Evolutionary conservation across 2,888 invertebrate genomes (phyloP).

Genomic region (Papilio demoleus): DNA sequence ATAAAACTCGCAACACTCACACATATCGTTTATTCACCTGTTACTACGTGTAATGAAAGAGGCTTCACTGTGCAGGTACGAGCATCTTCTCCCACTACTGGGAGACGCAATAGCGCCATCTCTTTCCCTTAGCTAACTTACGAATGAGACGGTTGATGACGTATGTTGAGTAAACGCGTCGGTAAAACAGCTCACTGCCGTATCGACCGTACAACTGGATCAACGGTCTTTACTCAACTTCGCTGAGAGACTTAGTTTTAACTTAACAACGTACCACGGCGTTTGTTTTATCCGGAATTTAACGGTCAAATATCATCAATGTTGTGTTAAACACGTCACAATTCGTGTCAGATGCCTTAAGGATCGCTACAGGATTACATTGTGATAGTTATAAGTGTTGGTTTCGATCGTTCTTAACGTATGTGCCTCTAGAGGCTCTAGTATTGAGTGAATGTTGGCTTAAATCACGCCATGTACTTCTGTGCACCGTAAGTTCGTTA

Average conservation of each 20-base stretch:
- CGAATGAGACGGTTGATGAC: constrained; percentile 56
- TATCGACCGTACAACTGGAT: constrained; percentile 78
- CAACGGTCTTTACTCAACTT: constrained; percentile 80
- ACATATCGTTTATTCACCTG: constrained; percentile 77
- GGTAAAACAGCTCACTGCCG: constrained; percentile 74
- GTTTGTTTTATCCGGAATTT: constrained; percentile 67
- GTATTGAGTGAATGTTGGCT: constrained; percentile 70
- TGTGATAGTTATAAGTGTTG: constrained; percentile 54
- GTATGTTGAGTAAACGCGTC: constrained; percentile 56
- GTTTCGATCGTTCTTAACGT: constrained; percentile 52
- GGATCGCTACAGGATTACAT: constrained; percentile 59
- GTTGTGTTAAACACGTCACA: constrained; percentile 69
- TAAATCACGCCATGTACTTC: constrained; percentile 76
- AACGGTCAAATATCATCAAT: constrained; percentile 65
- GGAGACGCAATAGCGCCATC: constrained; percentile 59
- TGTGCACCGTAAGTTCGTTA: constrained; percentile 74
- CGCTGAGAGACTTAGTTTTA: constrained; percentile 80
- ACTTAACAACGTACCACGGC: constrained; percentile 72
- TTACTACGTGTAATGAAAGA: constrained; percentile 70
- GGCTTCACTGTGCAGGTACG: constrained; percentile 75
- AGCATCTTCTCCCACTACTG: constrained; percentile 71
- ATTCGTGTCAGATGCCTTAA: constrained; percentile 54
- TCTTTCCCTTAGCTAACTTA: constrained; percentile 48
- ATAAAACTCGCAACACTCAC: constrained; percentile 59
- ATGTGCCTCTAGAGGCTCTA: constrained; percentile 64